phyloP scores from a whole-genome alignment of 2,113 vertebrate genomes.

The Saimiri boliviensis region DNA sequence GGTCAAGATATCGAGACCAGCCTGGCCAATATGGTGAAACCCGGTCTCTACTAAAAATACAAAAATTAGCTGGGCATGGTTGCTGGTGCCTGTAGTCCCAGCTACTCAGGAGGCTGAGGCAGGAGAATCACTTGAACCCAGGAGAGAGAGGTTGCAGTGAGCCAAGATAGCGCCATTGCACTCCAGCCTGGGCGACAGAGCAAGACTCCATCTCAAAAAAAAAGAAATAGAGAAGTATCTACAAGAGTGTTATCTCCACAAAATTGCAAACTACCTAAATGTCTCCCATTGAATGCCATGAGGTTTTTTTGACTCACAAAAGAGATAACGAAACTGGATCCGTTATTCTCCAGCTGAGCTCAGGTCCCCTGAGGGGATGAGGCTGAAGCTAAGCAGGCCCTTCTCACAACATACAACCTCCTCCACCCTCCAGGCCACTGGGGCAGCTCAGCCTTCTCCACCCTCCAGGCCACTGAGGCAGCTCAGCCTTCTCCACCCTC shows the following conservation, averaged over 20 bases:
- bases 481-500: neutral
- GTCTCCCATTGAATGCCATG: neutral
- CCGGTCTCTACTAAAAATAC: too few species aligned
- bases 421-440: neutral
- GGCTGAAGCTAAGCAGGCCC: neutral
- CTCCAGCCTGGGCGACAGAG: too few species aligned
- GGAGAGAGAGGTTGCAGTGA: too few species aligned
- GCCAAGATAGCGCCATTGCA: too few species aligned
- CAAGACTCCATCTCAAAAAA: too few species aligned
- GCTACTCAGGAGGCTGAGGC: too few species aligned
- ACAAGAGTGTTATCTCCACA: neutral
- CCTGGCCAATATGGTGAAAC: too few species aligned
- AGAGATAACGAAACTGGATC: neutral
- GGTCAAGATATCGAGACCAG: too few species aligned
- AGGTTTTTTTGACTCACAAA: neutral
- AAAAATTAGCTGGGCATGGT: too few species aligned
- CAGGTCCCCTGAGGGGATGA: neutral
- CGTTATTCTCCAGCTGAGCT: neutral
- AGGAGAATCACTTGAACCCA: too few species aligned
- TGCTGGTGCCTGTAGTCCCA: fast-evolving
- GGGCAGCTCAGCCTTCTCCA: neutral
- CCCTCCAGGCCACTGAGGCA: too few species aligned
- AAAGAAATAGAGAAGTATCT: neutral
- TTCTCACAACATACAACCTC: neutral
- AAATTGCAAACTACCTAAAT: slow-evolving; percentile 16